These are phyloP conservation scores for Alviniconcha marisindica DNA, from an alignment of 1,140 invertebrate species.

Conservation along the genomic window DNA sequence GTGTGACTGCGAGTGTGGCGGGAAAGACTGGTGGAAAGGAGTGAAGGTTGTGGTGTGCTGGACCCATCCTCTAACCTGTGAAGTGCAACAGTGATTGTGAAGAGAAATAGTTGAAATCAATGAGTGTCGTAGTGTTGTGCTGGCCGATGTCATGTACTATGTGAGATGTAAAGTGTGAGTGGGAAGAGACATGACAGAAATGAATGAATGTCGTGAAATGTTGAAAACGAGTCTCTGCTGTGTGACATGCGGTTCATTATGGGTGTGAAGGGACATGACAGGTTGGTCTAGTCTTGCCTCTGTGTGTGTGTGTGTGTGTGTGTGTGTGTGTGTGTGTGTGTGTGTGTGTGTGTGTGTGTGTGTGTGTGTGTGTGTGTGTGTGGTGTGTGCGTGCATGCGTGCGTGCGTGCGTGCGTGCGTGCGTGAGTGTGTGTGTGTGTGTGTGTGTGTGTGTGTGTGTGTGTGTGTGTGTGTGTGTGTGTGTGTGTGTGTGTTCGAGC, in stretches of 20 bases:
- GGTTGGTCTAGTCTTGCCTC: not conserved
- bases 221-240: no score
- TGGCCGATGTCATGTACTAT: not conserved
- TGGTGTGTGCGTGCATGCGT: slow-evolving; percentile 16
- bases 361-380: not conserved
- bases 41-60: no score
- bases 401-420: not conserved
- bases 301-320: slow-evolving; percentile 6
- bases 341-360: not conserved
- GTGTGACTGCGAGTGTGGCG: no score
- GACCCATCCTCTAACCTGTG: no score
- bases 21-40: no score
- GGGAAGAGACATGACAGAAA: no score
- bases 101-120: not conserved
- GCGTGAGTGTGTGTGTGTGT: not conserved
- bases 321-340: slow-evolving; percentile 9
- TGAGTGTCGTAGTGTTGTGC: not conserved
- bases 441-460: not conserved
- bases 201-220: no score
- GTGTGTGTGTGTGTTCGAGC: not conserved
- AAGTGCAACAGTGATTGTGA: no score
- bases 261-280: no score
- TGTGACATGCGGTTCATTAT: not conserved
- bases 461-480: not conserved
- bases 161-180: no score